phyloP scores from a whole-genome alignment of 2,113 vertebrate genomes.

The Pithys albifrons region DNA sequence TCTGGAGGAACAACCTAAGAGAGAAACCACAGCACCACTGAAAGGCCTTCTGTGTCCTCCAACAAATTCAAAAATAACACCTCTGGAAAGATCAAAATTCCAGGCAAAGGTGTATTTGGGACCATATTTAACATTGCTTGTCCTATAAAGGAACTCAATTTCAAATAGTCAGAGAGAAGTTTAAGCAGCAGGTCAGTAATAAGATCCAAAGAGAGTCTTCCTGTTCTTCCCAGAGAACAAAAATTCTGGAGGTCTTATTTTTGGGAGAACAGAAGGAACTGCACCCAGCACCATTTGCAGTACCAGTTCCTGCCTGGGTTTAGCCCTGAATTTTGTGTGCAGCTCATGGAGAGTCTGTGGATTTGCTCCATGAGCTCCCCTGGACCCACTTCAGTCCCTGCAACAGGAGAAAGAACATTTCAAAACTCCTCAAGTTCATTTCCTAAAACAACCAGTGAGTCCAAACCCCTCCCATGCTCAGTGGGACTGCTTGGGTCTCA shows the following conservation, averaged over 20 bases:
- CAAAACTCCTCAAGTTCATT: not conserved
- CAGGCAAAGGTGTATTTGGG: not conserved
- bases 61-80: not conserved
- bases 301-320: accelerated
- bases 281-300: not conserved
- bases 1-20: not conserved
- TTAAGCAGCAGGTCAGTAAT: not conserved
- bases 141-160: not conserved
- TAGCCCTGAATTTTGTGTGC: not conserved
- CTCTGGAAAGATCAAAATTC: not conserved
- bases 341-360: not conserved
- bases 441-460: not conserved
- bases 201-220: not conserved
- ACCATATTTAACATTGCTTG: not conserved
- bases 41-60: not conserved
- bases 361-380: not conserved
- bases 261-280: not conserved
- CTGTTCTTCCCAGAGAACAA: not conserved
- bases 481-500: not conserved
- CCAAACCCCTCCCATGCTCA: not conserved
- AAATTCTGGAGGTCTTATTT: not conserved
- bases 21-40: not conserved
- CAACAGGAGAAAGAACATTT: not conserved
- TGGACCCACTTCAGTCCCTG: not conserved
- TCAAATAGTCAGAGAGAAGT: not conserved